phyloP scores from a whole-genome alignment of 2,888 invertebrate species.

The Eupelmus urozonus region DNA sequence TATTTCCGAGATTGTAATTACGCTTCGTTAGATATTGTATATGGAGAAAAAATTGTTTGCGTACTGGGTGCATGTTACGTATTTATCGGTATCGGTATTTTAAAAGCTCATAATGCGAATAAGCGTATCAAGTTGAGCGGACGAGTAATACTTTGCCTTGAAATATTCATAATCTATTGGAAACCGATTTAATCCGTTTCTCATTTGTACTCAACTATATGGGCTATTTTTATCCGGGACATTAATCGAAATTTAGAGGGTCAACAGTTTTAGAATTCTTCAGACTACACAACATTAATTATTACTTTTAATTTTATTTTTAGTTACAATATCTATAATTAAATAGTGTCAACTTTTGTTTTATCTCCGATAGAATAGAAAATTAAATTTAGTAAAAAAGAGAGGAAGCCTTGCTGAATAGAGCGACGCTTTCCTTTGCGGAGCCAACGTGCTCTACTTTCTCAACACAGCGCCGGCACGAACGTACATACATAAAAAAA shows the following conservation, averaged over 20 bases:
- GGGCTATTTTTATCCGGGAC: neutral
- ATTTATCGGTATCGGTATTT: conserved; percentile 2
- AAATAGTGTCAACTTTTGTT: no score
- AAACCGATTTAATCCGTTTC: conserved; percentile 19
- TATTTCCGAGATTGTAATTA: neutral
- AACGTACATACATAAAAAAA: no score
- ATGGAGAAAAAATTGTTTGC: neutral
- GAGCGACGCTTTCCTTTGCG: no score
- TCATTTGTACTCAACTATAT: neutral
- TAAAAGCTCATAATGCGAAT: conserved; percentile 1
- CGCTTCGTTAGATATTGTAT: neutral
- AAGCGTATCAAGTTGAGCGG: conserved; percentile 3
- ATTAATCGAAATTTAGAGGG: no score
- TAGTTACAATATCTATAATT: neutral
- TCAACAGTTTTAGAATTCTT: no score
- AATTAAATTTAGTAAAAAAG: no score
- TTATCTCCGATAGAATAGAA: no score
- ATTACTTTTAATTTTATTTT: no score
- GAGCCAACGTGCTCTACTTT: no score
- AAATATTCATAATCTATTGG: conserved; percentile 12
- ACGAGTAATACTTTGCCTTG: neutral
- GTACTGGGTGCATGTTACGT: neutral
- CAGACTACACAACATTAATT: no score
- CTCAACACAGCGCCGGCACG: no score
- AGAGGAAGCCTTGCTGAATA: no score